Base-by-base conservation (phyloP, 2,797 vertebrate species). In the Siniperca scherzeri region DNA sequence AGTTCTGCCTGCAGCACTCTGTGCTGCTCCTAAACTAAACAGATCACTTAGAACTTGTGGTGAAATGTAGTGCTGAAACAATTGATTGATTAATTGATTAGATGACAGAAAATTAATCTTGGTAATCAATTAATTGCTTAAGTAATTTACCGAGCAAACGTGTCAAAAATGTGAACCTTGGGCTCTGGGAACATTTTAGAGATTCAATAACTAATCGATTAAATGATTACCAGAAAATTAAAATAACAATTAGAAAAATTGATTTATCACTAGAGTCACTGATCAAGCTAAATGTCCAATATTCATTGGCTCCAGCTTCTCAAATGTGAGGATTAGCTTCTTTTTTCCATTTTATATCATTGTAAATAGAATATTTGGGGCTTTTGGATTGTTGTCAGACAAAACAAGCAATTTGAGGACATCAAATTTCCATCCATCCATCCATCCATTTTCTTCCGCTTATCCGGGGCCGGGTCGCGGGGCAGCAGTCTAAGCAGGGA, bases 41-140 rank as follows among this genome's bases (percentile, higher is more conserved):
- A 33, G 19, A 73, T 44, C 52, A 6, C 16, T 36, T 62, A 7
- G 25, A 67, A n/a, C 50, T 65, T 22, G n/a, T 53, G 17, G 1
- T 22, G 5, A 59, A 40, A 33, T 33, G 3, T 10, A 52, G 22
- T 7, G 3, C 52, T 57, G 2, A 64, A 30, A 70, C 38, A 33
- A 66, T 66, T 50, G 70, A 33, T 72, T 27, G 14, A 25, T 38
- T 30, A 19, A 76, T 25, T 68, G 48, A 64, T 40, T 62, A 36
- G 27, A 17, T 16, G 36, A 38, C 21, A 69, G 21, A 16, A 30
- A 36, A 46, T 14, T 2, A 22, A 59, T 68, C 30, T 10, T 59
- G 17, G 16, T 59, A 59, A 67, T 38, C 65, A 52, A 59, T 66
- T n/a, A 6, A 56, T 27, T 27, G 27, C 36, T 14, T 27, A 22